Evolutionary conservation across 2,797 vertebrate genomes (phyloP), one percentile per base, ranked within the genome.

Genomic region (Zalophus californianus): DNA sequence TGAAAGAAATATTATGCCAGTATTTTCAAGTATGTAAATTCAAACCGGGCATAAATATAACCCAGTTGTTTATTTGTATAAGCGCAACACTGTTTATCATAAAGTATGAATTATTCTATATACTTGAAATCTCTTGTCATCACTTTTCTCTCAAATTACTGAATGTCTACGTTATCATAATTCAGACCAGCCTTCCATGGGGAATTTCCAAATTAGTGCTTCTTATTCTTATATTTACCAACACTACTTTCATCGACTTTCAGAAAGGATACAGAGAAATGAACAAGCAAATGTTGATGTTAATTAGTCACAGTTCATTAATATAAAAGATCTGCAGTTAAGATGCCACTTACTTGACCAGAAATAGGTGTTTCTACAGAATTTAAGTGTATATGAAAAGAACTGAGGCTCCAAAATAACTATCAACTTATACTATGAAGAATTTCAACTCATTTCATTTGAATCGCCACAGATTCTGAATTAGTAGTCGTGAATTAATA

Each of bases 251-350:
- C n/a, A 85, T 50, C 87, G 60, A 56, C 80, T 93, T 96, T 94
- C 86, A 91, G 64, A 97, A 97, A 97, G n/a, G 27, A 90, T 48
- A 93, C 18, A 96, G 82, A 96, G 14, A 94, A 95, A 93, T 60
- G 14, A 38, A 91, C 14, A 94, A 96, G 73, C 78, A 97, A 95
- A 96, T 38, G 10, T 35, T 95, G 60, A 88, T 91, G 50, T 68
- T 88, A 54, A 54, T 73, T 97, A 92, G 54, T 86, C 82, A 78
- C 97, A 85, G 44, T 72, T 96, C 68, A 97, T 83, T 78, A 88
- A 52, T 75, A 97, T 58, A 97, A 94, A 97, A 38, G 60, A 93
- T 87, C 50, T 62, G 27, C 25, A 87, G 21, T 83, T 91, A 93
- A 88, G 48, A 93, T 72, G 54, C 54, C 77, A 96, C 54, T 93